A percentile compares a stretch with the other conserved stretches of the same genome.
phyloP scores from a whole-genome alignment of 1,140 invertebrate species.

The Sipha flava region DNA sequence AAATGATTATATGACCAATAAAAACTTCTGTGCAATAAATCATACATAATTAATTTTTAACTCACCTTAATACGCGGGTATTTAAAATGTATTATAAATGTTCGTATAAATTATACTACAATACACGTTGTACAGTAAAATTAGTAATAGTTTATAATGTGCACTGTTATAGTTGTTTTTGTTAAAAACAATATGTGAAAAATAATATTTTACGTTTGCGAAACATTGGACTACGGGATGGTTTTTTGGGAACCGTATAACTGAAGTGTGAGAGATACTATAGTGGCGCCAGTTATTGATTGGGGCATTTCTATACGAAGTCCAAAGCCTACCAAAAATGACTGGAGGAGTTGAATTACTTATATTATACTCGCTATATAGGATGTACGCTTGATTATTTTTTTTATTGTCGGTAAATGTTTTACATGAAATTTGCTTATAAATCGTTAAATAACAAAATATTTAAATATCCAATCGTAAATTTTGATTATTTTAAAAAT shows the following conservation, averaged over 20 bases:
- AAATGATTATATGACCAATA: not conserved
- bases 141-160: not conserved
- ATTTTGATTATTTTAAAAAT: too few relatives aligned
- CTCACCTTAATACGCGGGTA: not conserved
- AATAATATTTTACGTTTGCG: not conserved
- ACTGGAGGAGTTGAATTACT: not conserved
- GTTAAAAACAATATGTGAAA: not conserved
- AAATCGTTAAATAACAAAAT: too few relatives aligned
- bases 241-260: not conserved
- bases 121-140: not conserved
- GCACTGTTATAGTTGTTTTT: too few relatives aligned
- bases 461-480: too few relatives aligned
- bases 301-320: conserved; percentile 17
- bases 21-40: not conserved
- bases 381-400: not conserved
- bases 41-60: not conserved
- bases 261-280: not conserved
- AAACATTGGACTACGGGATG: not conserved
- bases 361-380: not conserved
- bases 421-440: too few relatives aligned
- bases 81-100: not conserved
- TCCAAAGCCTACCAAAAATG: conserved; percentile 12
- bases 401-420: too few relatives aligned
- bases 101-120: too few relatives aligned
- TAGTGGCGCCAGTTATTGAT: conserved; percentile 30